These are phyloP conservation scores for Addax nasomaculatus DNA, from an alignment of 2,113 vertebrate species.

Conservation along the genomic window DNA sequence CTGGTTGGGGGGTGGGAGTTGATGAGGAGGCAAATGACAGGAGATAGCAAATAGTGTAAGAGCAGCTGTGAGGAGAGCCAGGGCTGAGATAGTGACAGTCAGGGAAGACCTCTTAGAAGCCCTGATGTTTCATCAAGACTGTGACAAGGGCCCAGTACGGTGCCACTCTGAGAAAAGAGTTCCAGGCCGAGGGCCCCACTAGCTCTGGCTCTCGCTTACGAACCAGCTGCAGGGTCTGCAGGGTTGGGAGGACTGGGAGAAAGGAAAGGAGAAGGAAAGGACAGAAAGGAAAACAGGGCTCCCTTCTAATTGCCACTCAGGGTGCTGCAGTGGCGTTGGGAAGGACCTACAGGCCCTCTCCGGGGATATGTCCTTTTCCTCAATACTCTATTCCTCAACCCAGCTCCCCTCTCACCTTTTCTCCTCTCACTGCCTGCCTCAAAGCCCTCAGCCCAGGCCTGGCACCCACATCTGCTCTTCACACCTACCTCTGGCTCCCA, in stretches of 20 bases:
- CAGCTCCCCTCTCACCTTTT: background rate
- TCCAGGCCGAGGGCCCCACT: background rate
- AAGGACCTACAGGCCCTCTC: background rate
- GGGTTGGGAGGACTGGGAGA: background rate
- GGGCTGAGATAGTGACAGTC: background rate
- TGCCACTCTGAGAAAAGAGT: background rate
- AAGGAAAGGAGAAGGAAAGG: background rate
- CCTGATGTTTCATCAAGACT: background rate
- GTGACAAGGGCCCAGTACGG: background rate
- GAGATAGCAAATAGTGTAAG: background rate
- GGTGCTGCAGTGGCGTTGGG: background rate
- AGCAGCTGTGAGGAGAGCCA: background rate
- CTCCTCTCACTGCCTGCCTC: background rate
- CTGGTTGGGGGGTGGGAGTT: background rate
- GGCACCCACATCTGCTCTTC: background rate
- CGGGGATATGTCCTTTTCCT: background rate
- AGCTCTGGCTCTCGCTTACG: background rate
- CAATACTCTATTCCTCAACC: background rate
- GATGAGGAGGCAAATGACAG: background rate
- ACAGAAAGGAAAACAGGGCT: background rate
- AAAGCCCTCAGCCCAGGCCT: background rate
- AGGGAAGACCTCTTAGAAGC: background rate
- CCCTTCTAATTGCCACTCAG: background rate
- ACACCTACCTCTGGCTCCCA: background rate
- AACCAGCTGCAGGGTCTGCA: background rate